phyloP scores from a whole-genome alignment of 2,888 invertebrate genomes.

The Cryptosula pallasiana region DNA sequence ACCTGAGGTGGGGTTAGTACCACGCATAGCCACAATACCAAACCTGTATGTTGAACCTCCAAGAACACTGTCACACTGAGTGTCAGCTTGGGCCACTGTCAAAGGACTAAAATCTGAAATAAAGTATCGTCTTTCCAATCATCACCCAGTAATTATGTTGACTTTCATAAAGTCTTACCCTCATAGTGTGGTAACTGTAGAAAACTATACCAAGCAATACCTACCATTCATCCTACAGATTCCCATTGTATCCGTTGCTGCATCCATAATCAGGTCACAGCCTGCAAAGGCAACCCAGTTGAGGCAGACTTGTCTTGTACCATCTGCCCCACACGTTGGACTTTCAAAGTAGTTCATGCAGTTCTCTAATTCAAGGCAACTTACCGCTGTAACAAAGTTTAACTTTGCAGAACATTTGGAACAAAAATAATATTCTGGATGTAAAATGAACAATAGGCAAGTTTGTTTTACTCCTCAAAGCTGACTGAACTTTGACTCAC shows the following conservation, averaged over 20 bases:
- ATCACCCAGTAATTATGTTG: not conserved
- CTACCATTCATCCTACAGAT: not conserved
- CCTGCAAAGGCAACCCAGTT: not conserved
- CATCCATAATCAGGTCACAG: not conserved
- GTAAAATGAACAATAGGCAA: not conserved
- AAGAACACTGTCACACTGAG: not conserved
- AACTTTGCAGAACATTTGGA: too few species aligned
- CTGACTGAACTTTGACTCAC: not conserved
- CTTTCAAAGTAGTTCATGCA: not conserved
- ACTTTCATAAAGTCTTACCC: not conserved
- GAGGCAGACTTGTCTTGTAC: not conserved
- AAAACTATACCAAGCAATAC: not conserved
- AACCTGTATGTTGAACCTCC: not conserved
- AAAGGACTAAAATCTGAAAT: not conserved
- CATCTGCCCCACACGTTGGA: not conserved
- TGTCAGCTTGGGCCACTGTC: not conserved
- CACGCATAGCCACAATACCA: not conserved
- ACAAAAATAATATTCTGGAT: too few species aligned
- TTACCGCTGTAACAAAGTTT: not conserved
- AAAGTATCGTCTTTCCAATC: not conserved
- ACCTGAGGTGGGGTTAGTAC: not conserved
- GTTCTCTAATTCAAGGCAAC: not conserved
- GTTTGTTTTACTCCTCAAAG: not conserved
- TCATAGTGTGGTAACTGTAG: not conserved
- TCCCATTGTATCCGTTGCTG: not conserved